A percentile compares a stretch with the other conserved stretches of the same genome.
phyloP scores from a whole-genome alignment of 2,113 vertebrate species.

The Marmota monax region DNA sequence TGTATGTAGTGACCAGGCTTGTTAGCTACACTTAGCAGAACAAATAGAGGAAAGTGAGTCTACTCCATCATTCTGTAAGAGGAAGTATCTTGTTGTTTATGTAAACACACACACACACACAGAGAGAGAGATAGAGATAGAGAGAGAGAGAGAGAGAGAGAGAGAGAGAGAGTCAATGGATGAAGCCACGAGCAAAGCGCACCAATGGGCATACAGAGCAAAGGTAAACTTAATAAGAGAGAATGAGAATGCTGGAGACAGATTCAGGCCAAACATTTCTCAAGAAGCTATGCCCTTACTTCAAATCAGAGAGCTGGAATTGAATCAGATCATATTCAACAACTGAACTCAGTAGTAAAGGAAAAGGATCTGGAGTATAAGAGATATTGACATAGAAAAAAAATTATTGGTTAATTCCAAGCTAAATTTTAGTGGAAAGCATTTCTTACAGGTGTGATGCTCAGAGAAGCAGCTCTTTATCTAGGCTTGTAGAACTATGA shows the following conservation, averaged over 20 bases:
- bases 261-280: neutral
- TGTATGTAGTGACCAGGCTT: neutral
- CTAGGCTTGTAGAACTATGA: no score
- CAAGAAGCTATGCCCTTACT: neutral
- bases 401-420: neutral
- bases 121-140: no score
- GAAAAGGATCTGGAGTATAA: neutral
- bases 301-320: neutral
- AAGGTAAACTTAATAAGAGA: neutral
- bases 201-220: rapidly evolving
- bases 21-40: neutral
- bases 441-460: neutral
- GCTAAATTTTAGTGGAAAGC: neutral
- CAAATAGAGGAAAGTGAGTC: neutral
- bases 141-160: no score
- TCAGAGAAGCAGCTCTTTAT: neutral
- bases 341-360: neutral
- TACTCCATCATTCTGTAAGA: neutral
- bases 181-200: neutral
- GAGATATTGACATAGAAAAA: neutral
- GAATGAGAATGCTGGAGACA: rapidly evolving
- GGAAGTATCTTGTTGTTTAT: neutral
- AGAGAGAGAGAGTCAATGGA: no score
- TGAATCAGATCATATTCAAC: neutral
- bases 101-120: neutral